Percentiles rank a stretch among this genome's conserved stretches.
Conservation (phyloP, 1,140 invertebrate genomes). For the Vanessa tameamea region DNA sequence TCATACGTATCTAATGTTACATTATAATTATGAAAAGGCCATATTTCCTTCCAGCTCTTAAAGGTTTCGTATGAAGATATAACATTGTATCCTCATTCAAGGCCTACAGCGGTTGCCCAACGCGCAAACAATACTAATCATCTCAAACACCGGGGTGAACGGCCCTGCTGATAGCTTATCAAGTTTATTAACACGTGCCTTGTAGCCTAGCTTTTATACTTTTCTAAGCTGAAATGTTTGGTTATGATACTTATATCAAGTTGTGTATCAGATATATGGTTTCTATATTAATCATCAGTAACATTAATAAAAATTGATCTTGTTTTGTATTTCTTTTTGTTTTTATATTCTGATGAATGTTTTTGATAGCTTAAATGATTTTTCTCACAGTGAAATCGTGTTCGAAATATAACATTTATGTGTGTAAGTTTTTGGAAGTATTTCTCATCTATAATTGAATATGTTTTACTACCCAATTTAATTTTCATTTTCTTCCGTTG, state of each 20-base stretch:
- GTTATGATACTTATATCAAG: background rate
- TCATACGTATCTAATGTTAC: background rate
- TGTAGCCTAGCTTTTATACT: background rate
- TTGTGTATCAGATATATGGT: no score
- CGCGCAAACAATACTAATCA: conserved; percentile 49
- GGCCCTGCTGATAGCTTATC: conserved; percentile 50
- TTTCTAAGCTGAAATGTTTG: background rate
- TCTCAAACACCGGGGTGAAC: conserved; percentile 43
- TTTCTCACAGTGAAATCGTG: no score
- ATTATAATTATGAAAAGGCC: background rate
- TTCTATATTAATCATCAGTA: no score
- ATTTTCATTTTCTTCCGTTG: no score
- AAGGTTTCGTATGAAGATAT: conserved; percentile 5
- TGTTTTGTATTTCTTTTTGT: no score
- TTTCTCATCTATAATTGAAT: no score
- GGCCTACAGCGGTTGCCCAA: conserved; percentile 49
- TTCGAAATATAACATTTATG: no score
- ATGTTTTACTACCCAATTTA: no score
- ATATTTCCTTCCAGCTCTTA: background rate
- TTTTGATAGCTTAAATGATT: no score
- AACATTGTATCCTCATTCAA: conserved; percentile 35
- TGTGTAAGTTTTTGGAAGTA: no score
- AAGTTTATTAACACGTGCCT: conserved; percentile 53
- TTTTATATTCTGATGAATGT: no score
- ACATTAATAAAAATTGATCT: no score